Percentiles rank a stretch among this genome's conserved stretches.
Conservation (phyloP, 2,113 vertebrate species). For the Mystacornis crossleyi region DNA sequence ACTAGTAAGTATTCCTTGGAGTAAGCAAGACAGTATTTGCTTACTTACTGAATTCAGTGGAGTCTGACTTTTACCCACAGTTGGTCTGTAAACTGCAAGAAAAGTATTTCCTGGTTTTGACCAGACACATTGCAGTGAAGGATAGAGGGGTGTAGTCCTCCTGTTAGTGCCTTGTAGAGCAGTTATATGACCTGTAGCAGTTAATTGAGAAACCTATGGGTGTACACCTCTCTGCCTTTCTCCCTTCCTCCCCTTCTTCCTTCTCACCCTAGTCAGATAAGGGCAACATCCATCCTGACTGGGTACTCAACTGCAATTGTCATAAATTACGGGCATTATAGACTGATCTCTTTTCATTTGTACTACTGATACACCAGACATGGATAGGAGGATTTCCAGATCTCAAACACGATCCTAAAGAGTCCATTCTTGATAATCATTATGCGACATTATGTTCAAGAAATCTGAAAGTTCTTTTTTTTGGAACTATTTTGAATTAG, state of each 20-base stretch:
- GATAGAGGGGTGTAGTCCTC: accelerated
- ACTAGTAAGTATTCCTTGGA: background rate
- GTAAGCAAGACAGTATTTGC: background rate
- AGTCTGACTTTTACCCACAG: background rate
- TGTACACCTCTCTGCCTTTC: background rate
- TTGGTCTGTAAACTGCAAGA: background rate
- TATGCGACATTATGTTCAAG: background rate
- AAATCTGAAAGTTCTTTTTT: background rate
- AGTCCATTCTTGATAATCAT: background rate
- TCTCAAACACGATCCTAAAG: background rate
- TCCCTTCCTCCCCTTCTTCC: background rate
- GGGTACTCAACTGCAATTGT: background rate
- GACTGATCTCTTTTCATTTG: background rate
- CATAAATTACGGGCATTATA: background rate
- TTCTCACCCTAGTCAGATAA: background rate
- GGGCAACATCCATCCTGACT: background rate
- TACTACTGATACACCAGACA: background rate
- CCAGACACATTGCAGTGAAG: background rate
- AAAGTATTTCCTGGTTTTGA: background rate
- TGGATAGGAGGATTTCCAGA: background rate
- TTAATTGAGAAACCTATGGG: background rate
- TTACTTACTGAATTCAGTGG: background rate
- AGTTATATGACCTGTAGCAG: background rate
- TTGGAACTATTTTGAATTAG: background rate
- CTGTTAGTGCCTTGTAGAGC: background rate